Conservation (phyloP, 2,888 invertebrate species). For the Chymomyza amoena region DNA sequence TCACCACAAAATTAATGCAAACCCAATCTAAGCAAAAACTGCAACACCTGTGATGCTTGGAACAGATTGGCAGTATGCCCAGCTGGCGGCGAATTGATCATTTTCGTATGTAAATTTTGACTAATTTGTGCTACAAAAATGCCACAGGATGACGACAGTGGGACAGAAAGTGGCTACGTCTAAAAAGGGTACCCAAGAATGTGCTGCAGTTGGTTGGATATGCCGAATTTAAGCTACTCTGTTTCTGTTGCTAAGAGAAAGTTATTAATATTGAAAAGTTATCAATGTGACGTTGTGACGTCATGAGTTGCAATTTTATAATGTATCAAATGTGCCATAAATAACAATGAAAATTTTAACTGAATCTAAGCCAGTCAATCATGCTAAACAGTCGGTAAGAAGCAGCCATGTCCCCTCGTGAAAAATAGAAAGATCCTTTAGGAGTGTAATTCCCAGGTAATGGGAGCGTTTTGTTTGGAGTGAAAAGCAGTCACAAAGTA, state of each 20-base stretch:
- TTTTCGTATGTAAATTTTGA: constrained; percentile 57
- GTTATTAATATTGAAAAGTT: no score
- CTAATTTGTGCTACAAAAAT: constrained; percentile 42
- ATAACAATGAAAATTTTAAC: no score
- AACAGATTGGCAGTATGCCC: background rate
- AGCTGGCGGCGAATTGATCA: constrained; percentile 15
- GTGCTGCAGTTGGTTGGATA: background rate
- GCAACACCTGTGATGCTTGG: constrained; percentile 30
- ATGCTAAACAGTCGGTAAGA: no score
- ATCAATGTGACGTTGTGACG: no score
- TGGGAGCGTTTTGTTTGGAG: no score
- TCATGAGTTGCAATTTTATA: no score
- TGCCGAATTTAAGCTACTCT: background rate
- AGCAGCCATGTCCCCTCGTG: no score
- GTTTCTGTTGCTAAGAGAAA: background rate
- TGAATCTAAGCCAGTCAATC: no score
- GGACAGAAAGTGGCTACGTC: constrained; percentile 9
- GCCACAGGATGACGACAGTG: background rate
- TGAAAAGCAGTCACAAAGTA: no score
- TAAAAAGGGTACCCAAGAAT: constrained; percentile 16
- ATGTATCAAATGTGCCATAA: no score
- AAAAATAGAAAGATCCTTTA: no score
- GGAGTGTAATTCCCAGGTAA: no score
- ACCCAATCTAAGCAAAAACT: background rate
- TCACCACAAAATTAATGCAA: constrained; percentile 35